Evolutionary conservation across 1,140 invertebrate species (phyloP), one percentile per base, ranked within the genome.

Genomic region (Acyrthosiphon pisum): DNA sequence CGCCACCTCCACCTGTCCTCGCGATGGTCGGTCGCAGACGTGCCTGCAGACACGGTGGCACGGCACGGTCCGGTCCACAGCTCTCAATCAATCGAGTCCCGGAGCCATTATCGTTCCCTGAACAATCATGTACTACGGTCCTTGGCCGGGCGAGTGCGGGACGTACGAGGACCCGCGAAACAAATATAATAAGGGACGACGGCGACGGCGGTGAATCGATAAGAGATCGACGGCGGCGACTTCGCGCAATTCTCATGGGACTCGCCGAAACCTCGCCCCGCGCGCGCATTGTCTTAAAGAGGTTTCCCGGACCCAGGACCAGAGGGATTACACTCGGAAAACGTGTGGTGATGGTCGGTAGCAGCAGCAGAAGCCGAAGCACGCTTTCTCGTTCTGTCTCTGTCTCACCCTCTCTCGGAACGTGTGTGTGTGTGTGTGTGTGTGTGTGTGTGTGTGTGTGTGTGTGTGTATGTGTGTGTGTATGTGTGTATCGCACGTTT

Each of bases 91-190:
- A 84, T 93, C 48, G 68, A 9, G 14, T 30, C 50, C 35, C 81
- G 81, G 37, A 68, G 76, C 76, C 91, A 93, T 93, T 93, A 93
- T 93, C 91, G 91, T 93, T 93, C 91, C 91, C 91, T n/a, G 44
- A 93, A 93, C 91, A 93, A 93, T 93, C 91, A 93, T 93, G 84
- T 56, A 48, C 91, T 53, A 35, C 76, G 22, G 30, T 91, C 50
- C 26, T 46, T 6, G 76, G 56, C 3, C 30, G 41, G 23, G 8
- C 18, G 46, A 23, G 86, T 88, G 86, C 30, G 35, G 88, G 22
- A 37, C 22, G 23, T 14, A 50, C 22, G 53, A 84, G 46, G 76
- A 46, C 44, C 41, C 44, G 83, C 76, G 81, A 93, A 93, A 93
- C 91, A 86, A 93, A 93, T 76, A n/a, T 76, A 76, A 76, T 93